Evolutionary conservation across 2,797 vertebrate genomes (phyloP).

Genomic region (Silurus aristotelis): DNA sequence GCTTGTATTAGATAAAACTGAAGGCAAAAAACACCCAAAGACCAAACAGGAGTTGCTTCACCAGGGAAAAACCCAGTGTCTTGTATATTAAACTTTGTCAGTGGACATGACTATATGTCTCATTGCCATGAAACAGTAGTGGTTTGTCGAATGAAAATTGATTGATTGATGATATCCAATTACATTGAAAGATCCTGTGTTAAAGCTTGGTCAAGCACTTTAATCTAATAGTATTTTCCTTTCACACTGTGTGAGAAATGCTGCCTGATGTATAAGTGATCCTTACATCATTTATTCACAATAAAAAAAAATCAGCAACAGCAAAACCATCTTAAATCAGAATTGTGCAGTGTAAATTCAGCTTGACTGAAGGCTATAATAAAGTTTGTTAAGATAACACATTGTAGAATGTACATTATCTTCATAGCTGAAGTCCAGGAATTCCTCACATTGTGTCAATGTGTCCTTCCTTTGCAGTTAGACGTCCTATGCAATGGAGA

Average conservation of each 20-base stretch:
- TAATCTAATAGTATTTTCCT: neutral
- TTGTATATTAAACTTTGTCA: neutral
- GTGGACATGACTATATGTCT: neutral
- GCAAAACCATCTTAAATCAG: neutral
- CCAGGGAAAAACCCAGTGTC: neutral
- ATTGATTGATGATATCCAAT: neutral
- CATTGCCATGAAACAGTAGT: neutral
- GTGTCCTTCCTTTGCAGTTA: conserved; percentile 73
- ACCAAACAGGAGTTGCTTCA: neutral
- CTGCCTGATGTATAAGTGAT: neutral
- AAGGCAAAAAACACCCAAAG: neutral
- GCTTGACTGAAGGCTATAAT: neutral
- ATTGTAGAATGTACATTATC: neutral
- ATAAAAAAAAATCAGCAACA: neutral
- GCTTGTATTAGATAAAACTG: neutral
- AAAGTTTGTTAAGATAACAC: neutral
- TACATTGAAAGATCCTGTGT: neutral
- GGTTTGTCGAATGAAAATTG: neutral
- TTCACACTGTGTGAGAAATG: neutral
- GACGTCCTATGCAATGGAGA: conserved; percentile 99
- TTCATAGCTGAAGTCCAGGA: neutral
- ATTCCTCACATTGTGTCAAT: neutral
- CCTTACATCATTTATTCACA: neutral
- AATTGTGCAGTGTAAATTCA: neutral
- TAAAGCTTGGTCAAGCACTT: neutral